phyloP scores from a whole-genome alignment of 1,140 invertebrate genomes.

The Drosophila simulans region DNA sequence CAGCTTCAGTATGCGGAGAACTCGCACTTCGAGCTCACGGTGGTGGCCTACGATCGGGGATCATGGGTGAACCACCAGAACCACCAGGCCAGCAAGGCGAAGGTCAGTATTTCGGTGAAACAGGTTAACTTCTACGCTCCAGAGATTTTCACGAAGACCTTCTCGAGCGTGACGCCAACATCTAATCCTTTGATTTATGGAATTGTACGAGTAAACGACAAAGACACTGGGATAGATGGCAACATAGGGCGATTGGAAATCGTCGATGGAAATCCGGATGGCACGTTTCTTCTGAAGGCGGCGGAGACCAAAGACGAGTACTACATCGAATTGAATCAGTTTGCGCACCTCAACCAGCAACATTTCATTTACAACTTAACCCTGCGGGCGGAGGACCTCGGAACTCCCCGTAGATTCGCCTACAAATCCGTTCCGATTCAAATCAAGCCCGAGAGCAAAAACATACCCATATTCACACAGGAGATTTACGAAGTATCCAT shows the following conservation, averaged over 20 bases:
- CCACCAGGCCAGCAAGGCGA: slow-evolving; percentile 88
- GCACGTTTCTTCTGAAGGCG: slow-evolving; percentile 91
- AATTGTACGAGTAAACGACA: slow-evolving; percentile 93
- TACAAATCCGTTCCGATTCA: slow-evolving; percentile 91
- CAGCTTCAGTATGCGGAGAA: slow-evolving; percentile 90
- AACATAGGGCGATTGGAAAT: slow-evolving; percentile 93
- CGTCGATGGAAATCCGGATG: slow-evolving; percentile 93
- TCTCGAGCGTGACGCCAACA: slow-evolving; percentile 93
- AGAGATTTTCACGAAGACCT: slow-evolving; percentile 91
- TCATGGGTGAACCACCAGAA: slow-evolving; percentile 87
- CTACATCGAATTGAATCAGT: slow-evolving; percentile 90
- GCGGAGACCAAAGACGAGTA: slow-evolving; percentile 88
- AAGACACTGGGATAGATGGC: slow-evolving; percentile 93
- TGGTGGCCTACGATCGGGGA: slow-evolving; percentile 93
- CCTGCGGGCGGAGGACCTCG: slow-evolving; percentile 92
- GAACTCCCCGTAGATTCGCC: slow-evolving; percentile 90
- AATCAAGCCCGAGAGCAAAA: slow-evolving; percentile 93
- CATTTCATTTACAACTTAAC: slow-evolving; percentile 93
- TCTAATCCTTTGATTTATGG: slow-evolving; percentile 95
- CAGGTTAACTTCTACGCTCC: slow-evolving; percentile 94
- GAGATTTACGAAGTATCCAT: slow-evolving; percentile 95
- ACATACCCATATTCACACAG: slow-evolving; percentile 94
- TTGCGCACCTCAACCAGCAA: slow-evolving; percentile 91
- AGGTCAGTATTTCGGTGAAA: slow-evolving; percentile 90
- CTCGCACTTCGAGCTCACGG: slow-evolving; percentile 90